Conservation (phyloP, 2,888 invertebrate species). For the Escarpia spicata region DNA sequence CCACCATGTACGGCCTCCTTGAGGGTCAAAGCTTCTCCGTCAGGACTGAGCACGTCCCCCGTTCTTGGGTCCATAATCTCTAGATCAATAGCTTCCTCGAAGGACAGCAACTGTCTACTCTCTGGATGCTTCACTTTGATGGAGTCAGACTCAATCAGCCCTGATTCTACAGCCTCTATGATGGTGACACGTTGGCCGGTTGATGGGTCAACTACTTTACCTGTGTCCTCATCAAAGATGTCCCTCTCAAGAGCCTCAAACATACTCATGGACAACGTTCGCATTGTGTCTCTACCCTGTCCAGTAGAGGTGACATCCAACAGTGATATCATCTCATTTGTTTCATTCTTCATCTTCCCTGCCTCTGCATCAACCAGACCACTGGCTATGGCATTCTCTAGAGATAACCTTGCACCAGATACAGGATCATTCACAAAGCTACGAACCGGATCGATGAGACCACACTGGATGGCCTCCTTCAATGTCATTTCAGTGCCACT, state of each 20-base stretch:
- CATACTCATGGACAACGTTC: constrained; percentile 25
- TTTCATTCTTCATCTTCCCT: constrained; percentile 74
- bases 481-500: constrained; percentile 28
- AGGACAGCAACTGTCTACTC: constrained; percentile 75
- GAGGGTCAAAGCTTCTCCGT: constrained; percentile 56
- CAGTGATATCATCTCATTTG: constrained; percentile 73
- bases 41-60: constrained; percentile 41
- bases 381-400: constrained; percentile 83
- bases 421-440: constrained; percentile 26
- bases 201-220: constrained; percentile 78
- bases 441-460: constrained; percentile 74
- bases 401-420: constrained; percentile 27
- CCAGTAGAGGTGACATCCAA: constrained; percentile 23
- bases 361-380: constrained; percentile 83
- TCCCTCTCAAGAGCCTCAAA: constrained; percentile 72
- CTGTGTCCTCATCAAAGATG: constrained; percentile 81
- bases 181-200: constrained; percentile 78
- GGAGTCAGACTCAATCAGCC: constrained; percentile 81
- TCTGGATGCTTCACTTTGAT: constrained; percentile 61
- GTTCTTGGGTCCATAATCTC: constrained; percentile 71
- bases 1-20: constrained; percentile 43
- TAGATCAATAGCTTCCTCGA: constrained; percentile 40
- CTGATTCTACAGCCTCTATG: constrained; percentile 83
- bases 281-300: not conserved
- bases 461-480: constrained; percentile 68